A percentile compares a stretch with the other conserved stretches of the same genome.
These are phyloP conservation scores for Clostera curtula DNA, from an alignment of 2,888 invertebrate species.

Conservation along the genomic window DNA sequence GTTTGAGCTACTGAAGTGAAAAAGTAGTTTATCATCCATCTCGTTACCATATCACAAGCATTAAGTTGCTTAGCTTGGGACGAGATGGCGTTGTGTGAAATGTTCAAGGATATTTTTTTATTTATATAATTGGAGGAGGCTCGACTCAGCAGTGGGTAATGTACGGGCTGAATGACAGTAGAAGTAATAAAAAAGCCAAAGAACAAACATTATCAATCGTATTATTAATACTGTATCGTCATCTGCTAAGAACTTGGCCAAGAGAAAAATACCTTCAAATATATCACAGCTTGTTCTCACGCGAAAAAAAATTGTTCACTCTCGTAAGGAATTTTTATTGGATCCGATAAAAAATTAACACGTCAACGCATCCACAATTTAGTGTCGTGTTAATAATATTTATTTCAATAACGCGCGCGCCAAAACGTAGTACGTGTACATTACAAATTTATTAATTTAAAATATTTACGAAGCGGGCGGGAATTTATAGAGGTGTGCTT, in stretches of 20 bases:
- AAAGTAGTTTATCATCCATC: too few species aligned
- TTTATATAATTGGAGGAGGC: too few species aligned
- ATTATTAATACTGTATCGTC: too few species aligned
- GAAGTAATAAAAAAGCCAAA: too few species aligned
- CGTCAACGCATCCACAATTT: constrained; percentile 6
- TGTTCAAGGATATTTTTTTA: too few species aligned
- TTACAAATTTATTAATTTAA: constrained; percentile 12
- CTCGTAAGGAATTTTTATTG: constrained; percentile 11
- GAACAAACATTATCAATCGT: too few species aligned
- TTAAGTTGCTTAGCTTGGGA: too few species aligned
- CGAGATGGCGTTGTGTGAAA: too few species aligned
- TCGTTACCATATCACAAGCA: too few species aligned
- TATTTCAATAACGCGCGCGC: constrained; percentile 11
- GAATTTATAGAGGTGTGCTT: constrained; percentile 4
- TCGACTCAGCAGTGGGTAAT: too few species aligned
- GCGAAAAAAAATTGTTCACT: constrained; percentile 5
- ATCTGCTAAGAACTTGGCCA: neutral
- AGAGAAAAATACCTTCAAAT: constrained; percentile 3
- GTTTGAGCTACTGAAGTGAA: too few species aligned
- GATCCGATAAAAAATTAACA: constrained; percentile 5
- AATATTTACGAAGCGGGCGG: constrained; percentile 4
- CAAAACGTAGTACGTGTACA: constrained; percentile 7
- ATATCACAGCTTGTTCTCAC: constrained; percentile 7
- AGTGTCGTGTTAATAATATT: constrained; percentile 16
- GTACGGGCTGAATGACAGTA: too few species aligned